phyloP scores from a whole-genome alignment of 2,888 invertebrate species.

The Dendrolimus pini region DNA sequence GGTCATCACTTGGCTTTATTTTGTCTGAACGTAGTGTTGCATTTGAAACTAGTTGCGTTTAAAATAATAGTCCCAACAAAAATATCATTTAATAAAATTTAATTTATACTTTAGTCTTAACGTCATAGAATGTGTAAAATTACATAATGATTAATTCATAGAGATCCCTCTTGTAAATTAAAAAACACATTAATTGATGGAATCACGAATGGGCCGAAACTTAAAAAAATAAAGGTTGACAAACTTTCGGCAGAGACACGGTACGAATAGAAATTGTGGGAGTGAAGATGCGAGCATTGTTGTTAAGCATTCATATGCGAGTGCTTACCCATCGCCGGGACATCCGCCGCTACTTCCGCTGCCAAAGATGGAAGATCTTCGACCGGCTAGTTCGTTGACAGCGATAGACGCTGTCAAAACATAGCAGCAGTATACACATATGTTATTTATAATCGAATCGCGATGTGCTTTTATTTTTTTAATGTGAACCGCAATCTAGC shows the following conservation, averaged over 20 bases:
- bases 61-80: background rate
- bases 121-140: no score
- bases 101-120: no score
- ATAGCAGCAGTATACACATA: slow-evolving; percentile 23
- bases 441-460: slow-evolving; percentile 11
- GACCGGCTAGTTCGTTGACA: slow-evolving; percentile 66
- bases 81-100: slow-evolving; percentile 1
- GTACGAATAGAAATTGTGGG: slow-evolving; percentile 69
- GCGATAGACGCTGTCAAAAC: slow-evolving; percentile 39
- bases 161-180: no score
- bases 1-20: no score
- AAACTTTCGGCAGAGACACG: slow-evolving; percentile 70
- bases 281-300: slow-evolving; percentile 58
- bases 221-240: slow-evolving; percentile 69
- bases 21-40: no score
- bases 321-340: slow-evolving; percentile 72
- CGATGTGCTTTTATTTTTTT: slow-evolving; percentile 18
- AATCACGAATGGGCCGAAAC: slow-evolving; percentile 42
- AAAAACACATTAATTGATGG: slow-evolving; percentile 7
- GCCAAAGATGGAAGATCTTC: slow-evolving; percentile 74
- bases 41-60: background rate
- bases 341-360: slow-evolving; percentile 74
- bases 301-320: slow-evolving; percentile 70
- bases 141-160: no score
- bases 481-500: slow-evolving; percentile 17